Percentiles rank a stretch among this genome's conserved stretches.
Evolutionary conservation across 2,797 vertebrate genomes (phyloP).

Genomic region (Enteromius argenteus): DNA sequence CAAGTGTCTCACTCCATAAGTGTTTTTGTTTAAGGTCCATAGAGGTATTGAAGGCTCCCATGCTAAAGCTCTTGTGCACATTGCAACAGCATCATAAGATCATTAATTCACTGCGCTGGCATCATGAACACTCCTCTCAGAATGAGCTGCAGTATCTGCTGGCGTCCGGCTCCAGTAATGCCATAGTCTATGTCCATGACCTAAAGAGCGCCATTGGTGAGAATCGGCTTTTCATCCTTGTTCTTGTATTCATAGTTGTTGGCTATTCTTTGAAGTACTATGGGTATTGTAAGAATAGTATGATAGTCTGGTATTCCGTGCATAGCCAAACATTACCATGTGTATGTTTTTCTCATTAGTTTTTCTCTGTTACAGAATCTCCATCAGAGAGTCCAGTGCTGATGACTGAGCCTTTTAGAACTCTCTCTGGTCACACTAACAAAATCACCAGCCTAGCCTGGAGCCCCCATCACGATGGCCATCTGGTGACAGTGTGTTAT

Average conservation of each 20-base stretch:
- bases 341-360: not conserved
- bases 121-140: slow-evolving; percentile 81
- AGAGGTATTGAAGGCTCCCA: slow-evolving; percentile 86
- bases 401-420: slow-evolving; percentile 89
- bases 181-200: slow-evolving; percentile 88
- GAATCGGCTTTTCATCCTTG: not conserved
- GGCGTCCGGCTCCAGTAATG: slow-evolving; percentile 95
- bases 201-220: slow-evolving; percentile 84
- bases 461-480: slow-evolving; percentile 92
- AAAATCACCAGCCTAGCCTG: slow-evolving; percentile 93
- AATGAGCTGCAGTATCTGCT: slow-evolving; percentile 83
- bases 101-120: slow-evolving; percentile 92
- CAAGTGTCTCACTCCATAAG: not conserved
- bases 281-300: not conserved
- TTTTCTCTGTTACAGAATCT: slow-evolving; percentile 75
- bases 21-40: slow-evolving; percentile 81
- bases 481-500: slow-evolving; percentile 89
- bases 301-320: not conserved
- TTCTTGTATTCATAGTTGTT: not conserved
- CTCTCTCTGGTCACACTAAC: slow-evolving; percentile 89
- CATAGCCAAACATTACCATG: not conserved
- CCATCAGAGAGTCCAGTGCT: slow-evolving; percentile 77
- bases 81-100: slow-evolving; percentile 97
- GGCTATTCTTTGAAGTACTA: no score
- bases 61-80: slow-evolving; percentile 87